Conservation (phyloP, 2,113 vertebrate genomes). For the Microcebus murinus region DNA sequence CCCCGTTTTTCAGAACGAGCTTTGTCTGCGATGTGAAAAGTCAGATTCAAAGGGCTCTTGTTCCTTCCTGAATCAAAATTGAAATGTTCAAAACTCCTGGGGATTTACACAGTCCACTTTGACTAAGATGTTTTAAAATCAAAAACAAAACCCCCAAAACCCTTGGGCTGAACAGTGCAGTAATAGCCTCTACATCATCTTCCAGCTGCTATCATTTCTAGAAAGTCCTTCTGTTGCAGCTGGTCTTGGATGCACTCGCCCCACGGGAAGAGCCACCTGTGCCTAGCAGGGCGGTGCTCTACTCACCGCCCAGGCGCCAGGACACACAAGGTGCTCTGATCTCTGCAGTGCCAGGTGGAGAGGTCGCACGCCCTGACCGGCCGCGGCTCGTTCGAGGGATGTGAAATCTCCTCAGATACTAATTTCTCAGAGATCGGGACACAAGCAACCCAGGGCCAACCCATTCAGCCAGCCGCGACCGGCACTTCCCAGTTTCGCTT, state of each 20-base stretch:
- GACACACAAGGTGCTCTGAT: conserved; percentile 52
- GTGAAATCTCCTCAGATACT: neutral
- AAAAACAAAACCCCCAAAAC: neutral
- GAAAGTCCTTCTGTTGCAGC: neutral
- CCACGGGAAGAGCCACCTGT: conserved; percentile 63
- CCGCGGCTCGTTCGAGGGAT: neutral
- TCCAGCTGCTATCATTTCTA: conserved; percentile 29
- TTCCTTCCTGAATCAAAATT: neutral
- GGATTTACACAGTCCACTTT: neutral
- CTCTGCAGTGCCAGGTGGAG: conserved; percentile 73
- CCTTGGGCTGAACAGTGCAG: neutral
- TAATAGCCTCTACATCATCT: neutral
- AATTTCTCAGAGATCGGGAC: conserved; percentile 51
- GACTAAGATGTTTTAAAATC: neutral
- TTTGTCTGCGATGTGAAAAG: neutral
- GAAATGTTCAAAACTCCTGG: conserved; percentile 3
- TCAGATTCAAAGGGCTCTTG: conserved; percentile 15
- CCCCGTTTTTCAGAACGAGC: neutral
- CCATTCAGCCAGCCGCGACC: neutral
- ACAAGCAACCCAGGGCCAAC: neutral
- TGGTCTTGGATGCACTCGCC: conserved; percentile 6
- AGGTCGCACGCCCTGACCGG: conserved; percentile 63
- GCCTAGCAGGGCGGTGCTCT: conserved; percentile 39
- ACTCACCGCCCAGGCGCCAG: neutral
- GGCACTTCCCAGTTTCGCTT: conserved; percentile 26